Evolutionary conservation across 2,797 vertebrate species (phyloP).

Genomic region (Picus viridis): DNA sequence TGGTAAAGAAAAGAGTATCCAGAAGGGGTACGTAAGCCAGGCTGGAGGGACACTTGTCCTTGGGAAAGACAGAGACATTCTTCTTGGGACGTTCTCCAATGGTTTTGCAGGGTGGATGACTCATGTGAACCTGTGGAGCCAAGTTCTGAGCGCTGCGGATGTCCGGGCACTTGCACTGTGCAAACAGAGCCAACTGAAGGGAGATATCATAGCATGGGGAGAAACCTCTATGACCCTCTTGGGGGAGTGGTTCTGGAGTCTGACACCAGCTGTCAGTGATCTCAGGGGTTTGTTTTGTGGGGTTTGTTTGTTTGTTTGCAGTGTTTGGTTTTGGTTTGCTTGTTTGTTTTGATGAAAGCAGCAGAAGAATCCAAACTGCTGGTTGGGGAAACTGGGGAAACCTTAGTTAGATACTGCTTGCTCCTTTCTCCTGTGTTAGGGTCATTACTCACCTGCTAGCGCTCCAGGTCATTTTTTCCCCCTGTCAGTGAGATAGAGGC

Average conservation of each 20-base stretch:
- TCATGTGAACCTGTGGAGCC: slow-evolving; percentile 83
- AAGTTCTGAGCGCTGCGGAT: slow-evolving; percentile 71
- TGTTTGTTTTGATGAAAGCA: neutral
- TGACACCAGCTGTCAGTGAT: slow-evolving; percentile 80
- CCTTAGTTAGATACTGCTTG: fast-evolving
- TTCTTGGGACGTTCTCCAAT: slow-evolving; percentile 79
- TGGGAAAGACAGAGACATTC: slow-evolving; percentile 81
- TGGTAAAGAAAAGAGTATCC: slow-evolving; percentile 73
- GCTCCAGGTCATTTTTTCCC: neutral
- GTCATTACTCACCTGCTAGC: neutral
- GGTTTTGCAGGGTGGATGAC: slow-evolving; percentile 82
- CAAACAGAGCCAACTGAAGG: slow-evolving; percentile 34
- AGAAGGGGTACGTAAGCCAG: slow-evolving; percentile 69
- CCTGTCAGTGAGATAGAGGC: neutral
- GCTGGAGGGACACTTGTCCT: slow-evolving; percentile 78
- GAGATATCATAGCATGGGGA: slow-evolving; percentile 86
- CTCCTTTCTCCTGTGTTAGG: neutral
- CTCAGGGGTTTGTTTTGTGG: neutral
- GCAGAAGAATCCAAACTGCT: neutral
- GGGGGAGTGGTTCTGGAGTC: slow-evolving; percentile 83
- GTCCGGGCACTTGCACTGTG: slow-evolving; percentile 80
- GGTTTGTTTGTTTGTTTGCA: neutral
- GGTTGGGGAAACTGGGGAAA: neutral
- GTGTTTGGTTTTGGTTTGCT: neutral
- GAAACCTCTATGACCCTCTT: slow-evolving; percentile 79